A percentile compares a stretch with the other conserved stretches of the same genome.
phyloP scores from a whole-genome alignment of 2,797 vertebrate genomes.

The Tadarida brasiliensis region DNA sequence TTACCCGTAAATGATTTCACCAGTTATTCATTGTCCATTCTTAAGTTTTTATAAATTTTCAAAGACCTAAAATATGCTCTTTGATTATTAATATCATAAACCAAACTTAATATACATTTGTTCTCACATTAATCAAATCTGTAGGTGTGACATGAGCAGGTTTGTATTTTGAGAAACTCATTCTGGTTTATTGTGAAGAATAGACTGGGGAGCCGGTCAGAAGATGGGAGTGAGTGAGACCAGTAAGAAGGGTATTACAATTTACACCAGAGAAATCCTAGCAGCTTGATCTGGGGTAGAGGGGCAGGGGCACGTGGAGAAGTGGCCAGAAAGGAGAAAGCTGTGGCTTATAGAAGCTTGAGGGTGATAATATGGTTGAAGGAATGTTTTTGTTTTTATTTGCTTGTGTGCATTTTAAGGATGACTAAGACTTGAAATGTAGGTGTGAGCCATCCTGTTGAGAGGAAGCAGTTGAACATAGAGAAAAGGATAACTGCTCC shows the following conservation, averaged over 20 bases:
- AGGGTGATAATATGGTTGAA: neutral
- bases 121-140: neutral
- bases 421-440: conserved; percentile 1
- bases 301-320: neutral
- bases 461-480: neutral
- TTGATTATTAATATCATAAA: neutral
- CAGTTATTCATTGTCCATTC: neutral
- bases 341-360: neutral
- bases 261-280: neutral
- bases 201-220: neutral
- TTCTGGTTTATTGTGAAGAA: neutral
- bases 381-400: neutral
- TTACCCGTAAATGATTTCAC: conserved; percentile 12
- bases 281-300: neutral
- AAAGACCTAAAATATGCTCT: neutral
- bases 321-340: neutral
- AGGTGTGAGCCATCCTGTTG: neutral
- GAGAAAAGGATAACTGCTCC: neutral
- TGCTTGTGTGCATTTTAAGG: conserved; percentile 40
- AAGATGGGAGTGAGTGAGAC: neutral
- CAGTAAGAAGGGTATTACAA: neutral
- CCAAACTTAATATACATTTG: neutral
- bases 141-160: neutral
- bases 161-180: neutral
- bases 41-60: neutral